A percentile compares a stretch with the other conserved stretches of the same genome.
Conservation (phyloP, 2,113 vertebrate species). For the Pantherophis guttatus region DNA sequence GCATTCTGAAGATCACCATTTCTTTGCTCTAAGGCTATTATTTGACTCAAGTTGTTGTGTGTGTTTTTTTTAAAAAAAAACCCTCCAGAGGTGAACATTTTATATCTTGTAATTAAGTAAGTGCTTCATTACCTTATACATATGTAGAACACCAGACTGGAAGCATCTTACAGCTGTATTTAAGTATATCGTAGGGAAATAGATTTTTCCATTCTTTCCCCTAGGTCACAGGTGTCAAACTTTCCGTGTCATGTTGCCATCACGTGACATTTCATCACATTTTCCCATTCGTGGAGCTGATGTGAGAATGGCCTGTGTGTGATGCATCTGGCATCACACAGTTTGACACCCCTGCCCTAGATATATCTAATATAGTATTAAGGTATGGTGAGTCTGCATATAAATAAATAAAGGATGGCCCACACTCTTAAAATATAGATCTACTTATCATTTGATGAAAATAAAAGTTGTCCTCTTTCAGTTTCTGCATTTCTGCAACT, state of each 20-base stretch:
- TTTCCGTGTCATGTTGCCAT: no score
- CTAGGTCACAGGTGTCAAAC: background rate
- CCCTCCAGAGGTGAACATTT: background rate
- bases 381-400: background rate
- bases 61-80: background rate
- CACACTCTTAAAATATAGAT: background rate
- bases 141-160: background rate
- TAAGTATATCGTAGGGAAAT: background rate
- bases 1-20: conserved; percentile 38
- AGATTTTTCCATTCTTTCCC: background rate
- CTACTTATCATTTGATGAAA: background rate
- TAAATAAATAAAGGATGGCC: background rate
- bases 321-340: no score
- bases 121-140: background rate
- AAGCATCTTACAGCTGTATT: background rate
- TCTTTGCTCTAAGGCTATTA: background rate
- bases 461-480: background rate
- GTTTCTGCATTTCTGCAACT: background rate
- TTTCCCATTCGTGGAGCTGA: no score
- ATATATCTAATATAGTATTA: background rate
- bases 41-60: conserved; percentile 12
- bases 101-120: conserved; percentile 10
- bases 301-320: no score
- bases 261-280: no score
- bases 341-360: no score